These are phyloP conservation scores for Ricordea florida DNA, from an alignment of 92 coral and sea anemone genomes.

Conservation along the genomic window DNA sequence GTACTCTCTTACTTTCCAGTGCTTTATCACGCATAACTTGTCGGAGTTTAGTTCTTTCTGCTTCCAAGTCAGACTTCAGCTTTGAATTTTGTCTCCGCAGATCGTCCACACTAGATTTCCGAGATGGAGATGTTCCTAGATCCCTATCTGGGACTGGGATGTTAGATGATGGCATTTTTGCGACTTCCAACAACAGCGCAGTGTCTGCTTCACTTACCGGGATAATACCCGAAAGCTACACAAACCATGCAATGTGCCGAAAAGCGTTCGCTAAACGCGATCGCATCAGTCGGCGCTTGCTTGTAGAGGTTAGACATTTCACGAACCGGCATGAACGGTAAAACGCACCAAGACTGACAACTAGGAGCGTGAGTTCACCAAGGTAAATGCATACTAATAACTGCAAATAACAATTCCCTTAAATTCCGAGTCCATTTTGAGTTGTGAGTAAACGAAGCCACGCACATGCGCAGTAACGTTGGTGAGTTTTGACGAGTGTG, in stretches of 20 bases:
- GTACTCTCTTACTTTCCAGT: constrained; percentile 82
- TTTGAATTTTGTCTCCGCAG: constrained; percentile 80
- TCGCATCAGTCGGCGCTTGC: not conserved
- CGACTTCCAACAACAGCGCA: constrained; percentile 10
- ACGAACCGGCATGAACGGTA: not conserved
- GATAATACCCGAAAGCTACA: not conserved
- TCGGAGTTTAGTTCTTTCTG: constrained; percentile 84
- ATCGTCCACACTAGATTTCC: constrained; percentile 81
- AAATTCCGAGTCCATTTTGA: constrained; percentile 35
- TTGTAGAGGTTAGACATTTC: not conserved
- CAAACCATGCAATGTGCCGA: not conserved
- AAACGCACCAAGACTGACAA: not conserved
- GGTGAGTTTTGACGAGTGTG: not conserved
- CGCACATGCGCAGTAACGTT: constrained; percentile 40
- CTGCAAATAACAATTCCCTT: constrained; percentile 7
- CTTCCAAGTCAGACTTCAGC: constrained; percentile 88
- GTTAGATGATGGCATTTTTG: constrained; percentile 80
- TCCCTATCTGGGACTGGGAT: constrained; percentile 84
- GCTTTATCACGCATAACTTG: constrained; percentile 93
- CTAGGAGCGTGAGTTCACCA: not conserved
- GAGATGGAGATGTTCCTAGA: constrained; percentile 62
- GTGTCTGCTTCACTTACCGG: constrained; percentile 14
- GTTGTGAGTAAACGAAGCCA: constrained; percentile 66
- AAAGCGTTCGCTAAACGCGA: not conserved
- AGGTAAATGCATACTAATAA: constrained; percentile 10